phyloP scores from a whole-genome alignment of 2,888 invertebrate species.

The Malachius bipustulatus region DNA sequence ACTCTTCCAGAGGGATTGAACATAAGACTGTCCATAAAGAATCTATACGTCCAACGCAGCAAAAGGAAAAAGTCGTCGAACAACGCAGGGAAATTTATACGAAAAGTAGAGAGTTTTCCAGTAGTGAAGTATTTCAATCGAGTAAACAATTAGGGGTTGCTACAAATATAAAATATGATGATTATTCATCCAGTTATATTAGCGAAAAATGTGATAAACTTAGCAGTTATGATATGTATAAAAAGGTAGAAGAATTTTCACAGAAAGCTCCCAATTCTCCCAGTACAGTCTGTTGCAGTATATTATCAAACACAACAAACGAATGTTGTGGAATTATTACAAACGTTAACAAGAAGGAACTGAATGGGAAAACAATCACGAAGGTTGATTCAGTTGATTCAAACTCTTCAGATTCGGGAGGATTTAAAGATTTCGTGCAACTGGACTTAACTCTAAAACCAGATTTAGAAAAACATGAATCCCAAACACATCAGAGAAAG shows the following conservation, averaged over 20 bases:
- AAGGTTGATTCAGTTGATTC: slow-evolving; percentile 37
- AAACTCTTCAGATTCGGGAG: slow-evolving; percentile 38
- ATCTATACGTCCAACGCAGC: slow-evolving; percentile 13
- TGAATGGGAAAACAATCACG: slow-evolving; percentile 29
- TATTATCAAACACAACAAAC: slow-evolving; percentile 34
- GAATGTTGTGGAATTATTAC: slow-evolving; percentile 38
- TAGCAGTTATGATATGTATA: slow-evolving; percentile 23
- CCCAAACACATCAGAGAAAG: slow-evolving; percentile 29
- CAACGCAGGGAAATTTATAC: slow-evolving; percentile 16
- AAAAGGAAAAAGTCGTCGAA: slow-evolving; percentile 17
- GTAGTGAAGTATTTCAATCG: slow-evolving; percentile 9
- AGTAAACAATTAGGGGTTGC: slow-evolving; percentile 18
- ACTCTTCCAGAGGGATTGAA: slow-evolving; percentile 9
- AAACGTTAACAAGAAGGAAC: slow-evolving; percentile 31
- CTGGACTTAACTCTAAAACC: slow-evolving; percentile 21
- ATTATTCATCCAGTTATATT: slow-evolving; percentile 22
- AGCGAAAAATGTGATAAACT: slow-evolving; percentile 32
- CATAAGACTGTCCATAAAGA: slow-evolving; percentile 13
- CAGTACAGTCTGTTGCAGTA: slow-evolving; percentile 38
- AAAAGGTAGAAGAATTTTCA: slow-evolving; percentile 24
- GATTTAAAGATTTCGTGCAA: slow-evolving; percentile 38
- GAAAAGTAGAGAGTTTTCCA: background rate
- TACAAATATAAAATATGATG: slow-evolving; percentile 23
- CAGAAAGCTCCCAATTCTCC: slow-evolving; percentile 35
- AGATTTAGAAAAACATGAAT: slow-evolving; percentile 13